Evolutionary conservation across 2,113 vertebrate species (phyloP).

Genomic region (Rynchops niger): DNA sequence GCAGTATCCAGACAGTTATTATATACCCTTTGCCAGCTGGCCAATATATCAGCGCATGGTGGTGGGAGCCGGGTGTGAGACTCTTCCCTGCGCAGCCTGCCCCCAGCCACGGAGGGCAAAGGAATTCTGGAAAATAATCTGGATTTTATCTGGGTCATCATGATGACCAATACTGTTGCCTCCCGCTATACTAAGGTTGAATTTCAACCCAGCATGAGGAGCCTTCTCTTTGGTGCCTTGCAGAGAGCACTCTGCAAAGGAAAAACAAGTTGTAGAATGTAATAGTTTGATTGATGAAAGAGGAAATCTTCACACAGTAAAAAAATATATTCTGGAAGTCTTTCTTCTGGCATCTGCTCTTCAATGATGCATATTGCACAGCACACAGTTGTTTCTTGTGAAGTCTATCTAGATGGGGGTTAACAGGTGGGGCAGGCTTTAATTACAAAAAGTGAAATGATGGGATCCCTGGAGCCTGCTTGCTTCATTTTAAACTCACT

Average conservation of each 20-base stretch:
- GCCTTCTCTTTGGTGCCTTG: neutral
- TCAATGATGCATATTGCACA: neutral
- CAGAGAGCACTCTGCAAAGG: neutral
- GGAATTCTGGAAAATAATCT: neutral
- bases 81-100: neutral
- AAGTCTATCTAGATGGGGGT: neutral
- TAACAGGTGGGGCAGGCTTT: neutral
- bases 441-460: neutral
- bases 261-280: neutral
- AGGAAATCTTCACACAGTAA: neutral
- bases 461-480: neutral
- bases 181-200: neutral
- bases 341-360: neutral
- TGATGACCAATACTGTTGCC: neutral
- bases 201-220: neutral
- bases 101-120: neutral
- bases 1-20: neutral
- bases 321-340: neutral
- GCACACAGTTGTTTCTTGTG: neutral
- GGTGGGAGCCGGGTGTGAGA: neutral
- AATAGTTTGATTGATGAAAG: neutral
- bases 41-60: neutral
- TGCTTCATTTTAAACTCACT: neutral
- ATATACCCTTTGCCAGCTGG: neutral
- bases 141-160: neutral